phyloP scores from a whole-genome alignment of 2,888 invertebrate species.

The Drosophila antonietae region DNA sequence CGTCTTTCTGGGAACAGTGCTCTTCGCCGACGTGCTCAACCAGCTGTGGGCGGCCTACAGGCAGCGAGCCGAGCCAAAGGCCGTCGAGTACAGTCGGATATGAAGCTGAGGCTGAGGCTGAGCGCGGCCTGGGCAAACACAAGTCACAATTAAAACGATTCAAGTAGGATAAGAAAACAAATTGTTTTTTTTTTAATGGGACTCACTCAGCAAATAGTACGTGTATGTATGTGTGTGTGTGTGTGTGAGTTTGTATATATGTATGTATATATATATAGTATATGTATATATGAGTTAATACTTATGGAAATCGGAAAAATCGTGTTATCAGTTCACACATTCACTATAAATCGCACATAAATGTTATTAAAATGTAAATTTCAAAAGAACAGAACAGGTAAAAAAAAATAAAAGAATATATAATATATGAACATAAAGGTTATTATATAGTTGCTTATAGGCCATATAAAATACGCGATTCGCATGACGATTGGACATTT shows the following conservation, averaged over 20 bases:
- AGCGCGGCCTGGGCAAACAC: neutral
- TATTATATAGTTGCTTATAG: constrained; percentile 22
- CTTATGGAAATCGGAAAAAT: constrained; percentile 63
- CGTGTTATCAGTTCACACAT: constrained; percentile 54
- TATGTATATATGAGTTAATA: constrained; percentile 70
- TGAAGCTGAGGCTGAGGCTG: constrained; percentile 8
- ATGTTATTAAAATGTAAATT: constrained; percentile 58
- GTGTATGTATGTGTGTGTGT: constrained; percentile 23
- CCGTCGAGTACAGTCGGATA: constrained; percentile 42
- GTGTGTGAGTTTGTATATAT: constrained; percentile 48
- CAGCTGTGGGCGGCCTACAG: constrained; percentile 52
- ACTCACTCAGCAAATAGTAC: constrained; percentile 55
- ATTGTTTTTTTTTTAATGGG: constrained; percentile 56
- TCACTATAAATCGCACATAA: constrained; percentile 27
- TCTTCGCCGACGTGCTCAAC: constrained; percentile 93
- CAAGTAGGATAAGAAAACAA: constrained; percentile 40
- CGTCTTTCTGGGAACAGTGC: constrained; percentile 96
- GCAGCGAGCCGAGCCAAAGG: constrained; percentile 18
- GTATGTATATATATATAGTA: constrained; percentile 34
- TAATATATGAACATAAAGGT: constrained; percentile 15
- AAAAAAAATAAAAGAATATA: constrained; percentile 18
- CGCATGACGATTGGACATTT: constrained; percentile 39
- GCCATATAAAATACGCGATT: constrained; percentile 44
- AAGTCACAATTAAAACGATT: constrained; percentile 9
- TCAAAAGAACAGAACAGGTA: constrained; percentile 44